Evolutionary conservation across 2,113 vertebrate genomes (phyloP).

Genomic region (Eleginops maclovinus): DNA sequence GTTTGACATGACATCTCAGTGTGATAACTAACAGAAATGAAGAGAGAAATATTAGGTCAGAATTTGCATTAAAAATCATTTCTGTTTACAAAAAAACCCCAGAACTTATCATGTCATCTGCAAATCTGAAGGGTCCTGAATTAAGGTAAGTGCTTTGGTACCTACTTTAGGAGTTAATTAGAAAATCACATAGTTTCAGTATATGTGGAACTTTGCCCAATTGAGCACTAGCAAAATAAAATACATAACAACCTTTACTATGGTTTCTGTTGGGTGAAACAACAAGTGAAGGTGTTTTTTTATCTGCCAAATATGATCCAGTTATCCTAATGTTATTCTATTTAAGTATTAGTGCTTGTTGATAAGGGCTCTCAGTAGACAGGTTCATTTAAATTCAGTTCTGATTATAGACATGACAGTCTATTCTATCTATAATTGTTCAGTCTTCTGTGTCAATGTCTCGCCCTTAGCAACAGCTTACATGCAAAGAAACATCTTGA

Average conservation of each 20-base stretch:
- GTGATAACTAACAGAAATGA: background rate
- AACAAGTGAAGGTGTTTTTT: background rate
- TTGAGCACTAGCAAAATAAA: background rate
- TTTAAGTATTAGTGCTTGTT: background rate
- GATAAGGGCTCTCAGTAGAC: background rate
- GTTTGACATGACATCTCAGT: constrained; percentile 19
- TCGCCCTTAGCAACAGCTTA: constrained; percentile 28
- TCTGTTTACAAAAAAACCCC: background rate
- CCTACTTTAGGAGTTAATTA: background rate
- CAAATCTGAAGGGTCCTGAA: background rate
- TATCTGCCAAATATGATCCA: background rate
- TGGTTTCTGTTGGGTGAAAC: background rate
- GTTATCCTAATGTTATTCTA: constrained; percentile 4
- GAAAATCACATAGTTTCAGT: background rate
- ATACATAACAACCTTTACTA: background rate
- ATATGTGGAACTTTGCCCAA: background rate
- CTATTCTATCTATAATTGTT: background rate
- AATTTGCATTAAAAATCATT: background rate
- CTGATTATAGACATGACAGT: background rate
- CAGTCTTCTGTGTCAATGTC: constrained; percentile 1
- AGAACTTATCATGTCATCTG: background rate
- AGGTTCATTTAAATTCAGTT: constrained; percentile 3
- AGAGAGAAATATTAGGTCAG: background rate
- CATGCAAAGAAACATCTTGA: constrained; percentile 53
- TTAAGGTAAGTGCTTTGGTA: background rate